Conservation (phyloP, 2,888 invertebrate genomes). For the Apamea anceps region DNA sequence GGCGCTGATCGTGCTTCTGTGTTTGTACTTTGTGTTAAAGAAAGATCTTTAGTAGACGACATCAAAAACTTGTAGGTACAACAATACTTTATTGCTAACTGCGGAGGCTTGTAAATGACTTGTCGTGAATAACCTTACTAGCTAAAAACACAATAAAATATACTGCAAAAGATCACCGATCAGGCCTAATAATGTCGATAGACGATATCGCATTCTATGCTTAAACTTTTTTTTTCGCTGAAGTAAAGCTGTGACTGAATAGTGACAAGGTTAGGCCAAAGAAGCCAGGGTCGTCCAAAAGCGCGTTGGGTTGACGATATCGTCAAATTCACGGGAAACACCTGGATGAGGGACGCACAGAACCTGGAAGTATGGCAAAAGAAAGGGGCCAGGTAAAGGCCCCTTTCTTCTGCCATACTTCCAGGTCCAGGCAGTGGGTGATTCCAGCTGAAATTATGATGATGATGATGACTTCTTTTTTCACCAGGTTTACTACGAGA, state of each 20-base stretch:
- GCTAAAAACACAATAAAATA: too few species aligned
- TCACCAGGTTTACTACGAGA: constrained; percentile 93
- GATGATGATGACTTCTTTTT: neutral
- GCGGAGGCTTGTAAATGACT: neutral
- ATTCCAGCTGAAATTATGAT: neutral
- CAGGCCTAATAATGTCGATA: neutral
- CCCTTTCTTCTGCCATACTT: too few species aligned
- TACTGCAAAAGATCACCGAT: neutral
- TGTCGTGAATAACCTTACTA: neutral
- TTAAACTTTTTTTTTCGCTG: neutral
- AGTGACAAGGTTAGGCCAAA: neutral
- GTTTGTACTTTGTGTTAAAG: neutral
- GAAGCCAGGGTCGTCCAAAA: too few species aligned
- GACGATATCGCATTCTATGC: too few species aligned
- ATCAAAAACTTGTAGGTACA: neutral
- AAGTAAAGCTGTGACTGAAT: neutral
- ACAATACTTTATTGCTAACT: neutral
- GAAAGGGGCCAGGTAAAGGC: too few species aligned
- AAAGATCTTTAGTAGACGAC: neutral
- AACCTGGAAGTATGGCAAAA: neutral
- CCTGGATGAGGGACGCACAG: neutral
- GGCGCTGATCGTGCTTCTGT: neutral
- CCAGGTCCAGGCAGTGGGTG: neutral
- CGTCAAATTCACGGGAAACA: neutral
- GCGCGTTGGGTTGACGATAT: neutral